Evolutionary conservation across 2,797 vertebrate species (phyloP), one percentile per base, ranked within the genome.

Genomic region (Menidia menidia): DNA sequence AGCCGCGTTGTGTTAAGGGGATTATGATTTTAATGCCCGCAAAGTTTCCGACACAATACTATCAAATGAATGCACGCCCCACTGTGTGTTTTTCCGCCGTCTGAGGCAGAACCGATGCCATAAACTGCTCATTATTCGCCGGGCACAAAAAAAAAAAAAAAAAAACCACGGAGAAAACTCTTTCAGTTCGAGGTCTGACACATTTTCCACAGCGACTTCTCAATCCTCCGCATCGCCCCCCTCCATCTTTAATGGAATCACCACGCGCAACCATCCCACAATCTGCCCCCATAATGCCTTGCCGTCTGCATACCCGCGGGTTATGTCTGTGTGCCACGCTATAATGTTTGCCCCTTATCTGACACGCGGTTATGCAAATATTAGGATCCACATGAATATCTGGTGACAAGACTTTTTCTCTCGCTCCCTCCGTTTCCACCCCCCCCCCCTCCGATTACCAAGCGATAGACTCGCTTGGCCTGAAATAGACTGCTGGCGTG

Each of bases 301-400:
- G 73, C 83, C 77, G 74, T 80, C 82, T 82, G 76, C 18, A 61
- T 78, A 82, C 87, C 91, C 78, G 60, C 67, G 64, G 87, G 92
- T 89, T 83, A 91, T 61, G 79, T 78, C 83, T 84, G 85, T 84
- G 85, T 68, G 83, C 85, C 83, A 84, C 71, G 83, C 82, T 89
- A 64, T 88, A 89, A 89, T 88, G 80, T 61, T 41, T 6, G 81
- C 77, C 71, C 65, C 60, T 90, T 89, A 91, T 91, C 91, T 90
- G 84, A 91, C 88, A 78, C 73, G 68, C 77, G 72, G 87, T 87
- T 90, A 93, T 91, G 90, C 90, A 92, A 92, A 92, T 91, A 87
- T 88, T 83, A 86, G 76, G 86, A 88, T 91, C 88, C 86, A 82
- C 77, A 78, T 53, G 59, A 83, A 84, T 85, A 88, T 89, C 83